Percentiles rank a stretch among this genome's conserved stretches.
These are phyloP conservation scores for Solenodon paradoxus DNA, from an alignment of 2,113 vertebrate genomes.

Conservation along the genomic window DNA sequence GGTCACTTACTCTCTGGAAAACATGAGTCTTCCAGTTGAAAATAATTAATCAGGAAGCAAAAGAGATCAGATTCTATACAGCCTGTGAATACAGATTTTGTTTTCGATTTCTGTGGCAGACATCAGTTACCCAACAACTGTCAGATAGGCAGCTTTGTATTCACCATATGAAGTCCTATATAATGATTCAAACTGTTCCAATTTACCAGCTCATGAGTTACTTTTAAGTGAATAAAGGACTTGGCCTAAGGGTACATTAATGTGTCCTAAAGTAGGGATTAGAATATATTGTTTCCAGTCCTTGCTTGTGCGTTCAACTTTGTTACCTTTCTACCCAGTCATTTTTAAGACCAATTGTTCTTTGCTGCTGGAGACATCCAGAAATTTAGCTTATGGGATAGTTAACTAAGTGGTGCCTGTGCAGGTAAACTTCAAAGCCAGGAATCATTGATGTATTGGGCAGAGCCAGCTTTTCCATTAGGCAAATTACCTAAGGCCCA, in stretches of 20 bases:
- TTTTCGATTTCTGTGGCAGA: neutral
- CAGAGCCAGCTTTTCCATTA: neutral
- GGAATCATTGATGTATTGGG: neutral
- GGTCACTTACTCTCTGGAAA: neutral
- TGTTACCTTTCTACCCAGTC: neutral
- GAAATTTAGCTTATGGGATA: neutral
- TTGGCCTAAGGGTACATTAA: neutral
- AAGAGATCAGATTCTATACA: neutral
- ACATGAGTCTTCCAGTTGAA: neutral
- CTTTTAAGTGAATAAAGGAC: constrained; percentile 36
- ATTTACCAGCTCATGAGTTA: neutral
- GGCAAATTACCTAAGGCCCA: neutral
- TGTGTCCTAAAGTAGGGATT: neutral
- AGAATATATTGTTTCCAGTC: neutral
- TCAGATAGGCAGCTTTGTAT: neutral
- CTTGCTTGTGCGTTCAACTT: neutral
- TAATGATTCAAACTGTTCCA: neutral
- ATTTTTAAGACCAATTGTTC: neutral
- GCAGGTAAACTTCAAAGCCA: neutral
- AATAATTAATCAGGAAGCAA: neutral
- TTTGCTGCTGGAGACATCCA: neutral
- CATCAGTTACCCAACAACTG: neutral
- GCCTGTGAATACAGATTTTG: neutral
- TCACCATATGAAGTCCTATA: neutral
- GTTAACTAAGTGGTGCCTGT: neutral